A percentile compares a stretch with the other conserved stretches of the same genome.
Conservation (phyloP, 2,113 vertebrate species). For the Centrocercus urophasianus region DNA sequence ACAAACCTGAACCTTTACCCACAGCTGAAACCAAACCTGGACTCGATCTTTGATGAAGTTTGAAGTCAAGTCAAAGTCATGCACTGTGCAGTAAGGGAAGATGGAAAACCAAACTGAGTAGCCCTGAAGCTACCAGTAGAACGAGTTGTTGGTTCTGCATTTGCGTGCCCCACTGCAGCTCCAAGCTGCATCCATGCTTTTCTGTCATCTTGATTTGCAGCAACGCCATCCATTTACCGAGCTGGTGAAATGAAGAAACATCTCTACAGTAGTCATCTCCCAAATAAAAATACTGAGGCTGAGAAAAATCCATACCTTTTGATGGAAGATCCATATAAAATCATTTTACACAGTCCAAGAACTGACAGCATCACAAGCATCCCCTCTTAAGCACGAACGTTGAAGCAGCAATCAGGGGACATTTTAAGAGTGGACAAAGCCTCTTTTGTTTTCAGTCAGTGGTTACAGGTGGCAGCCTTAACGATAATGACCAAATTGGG, state of each 20-base stretch:
- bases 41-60: not conserved
- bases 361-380: not conserved
- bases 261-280: not conserved
- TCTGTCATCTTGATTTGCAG: not conserved
- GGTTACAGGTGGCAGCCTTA: not conserved
- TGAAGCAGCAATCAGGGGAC: not conserved
- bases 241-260: not conserved
- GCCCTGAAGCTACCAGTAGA: not conserved
- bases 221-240: not conserved
- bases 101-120: not conserved
- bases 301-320: not conserved
- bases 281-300: not conserved
- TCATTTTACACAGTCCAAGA: not conserved
- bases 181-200: not conserved
- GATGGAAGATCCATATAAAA: not conserved
- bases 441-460: not conserved
- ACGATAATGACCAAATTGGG: not conserved
- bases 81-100: not conserved
- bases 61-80: not conserved
- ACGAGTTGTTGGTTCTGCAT: not conserved
- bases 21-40: not conserved
- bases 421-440: not conserved
- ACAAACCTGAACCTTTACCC: slow-evolving; percentile 8
- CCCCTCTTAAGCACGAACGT: not conserved
- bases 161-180: not conserved